Conservation (phyloP, 2,888 invertebrate genomes). For the Xestia rhomboidea region DNA sequence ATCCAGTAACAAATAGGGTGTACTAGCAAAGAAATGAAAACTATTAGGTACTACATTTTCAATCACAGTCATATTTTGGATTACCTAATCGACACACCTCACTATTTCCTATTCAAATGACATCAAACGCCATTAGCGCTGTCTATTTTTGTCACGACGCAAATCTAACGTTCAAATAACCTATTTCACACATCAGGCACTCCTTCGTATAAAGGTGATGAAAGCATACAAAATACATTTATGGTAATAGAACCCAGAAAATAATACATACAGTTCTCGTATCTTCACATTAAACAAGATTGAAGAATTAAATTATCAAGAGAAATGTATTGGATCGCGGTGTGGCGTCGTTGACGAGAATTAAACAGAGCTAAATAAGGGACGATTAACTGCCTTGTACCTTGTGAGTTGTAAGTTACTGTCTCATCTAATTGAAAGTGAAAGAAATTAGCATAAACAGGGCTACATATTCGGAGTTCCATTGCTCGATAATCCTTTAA, state of each 20-base stretch:
- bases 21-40: not conserved
- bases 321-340: conserved; percentile 45
- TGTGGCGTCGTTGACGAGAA: conserved; percentile 41
- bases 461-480: conserved; percentile 40
- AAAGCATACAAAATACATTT: conserved; percentile 29
- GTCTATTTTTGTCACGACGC: conserved; percentile 3
- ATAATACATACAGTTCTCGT: conserved; percentile 44
- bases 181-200: conserved; percentile 2
- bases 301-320: conserved; percentile 50
- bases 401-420: conserved; percentile 42
- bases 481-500: conserved; percentile 47
- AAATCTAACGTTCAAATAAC: not conserved
- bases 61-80: not conserved
- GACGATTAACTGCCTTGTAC: conserved; percentile 31
- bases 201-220: not conserved
- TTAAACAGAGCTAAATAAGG: conserved; percentile 48
- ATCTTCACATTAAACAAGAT: conserved; percentile 48
- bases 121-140: conserved; percentile 2
- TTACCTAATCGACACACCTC: not conserved
- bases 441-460: conserved; percentile 62
- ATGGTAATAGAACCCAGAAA: conserved; percentile 36
- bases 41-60: not conserved
- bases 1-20: not conserved
- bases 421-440: conserved; percentile 64
- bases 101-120: conserved; percentile 3